A percentile compares a stretch with the other conserved stretches of the same genome.
These are phyloP conservation scores for Julus scandinavius DNA, from an alignment of 2,888 invertebrate species.

Conservation along the genomic window DNA sequence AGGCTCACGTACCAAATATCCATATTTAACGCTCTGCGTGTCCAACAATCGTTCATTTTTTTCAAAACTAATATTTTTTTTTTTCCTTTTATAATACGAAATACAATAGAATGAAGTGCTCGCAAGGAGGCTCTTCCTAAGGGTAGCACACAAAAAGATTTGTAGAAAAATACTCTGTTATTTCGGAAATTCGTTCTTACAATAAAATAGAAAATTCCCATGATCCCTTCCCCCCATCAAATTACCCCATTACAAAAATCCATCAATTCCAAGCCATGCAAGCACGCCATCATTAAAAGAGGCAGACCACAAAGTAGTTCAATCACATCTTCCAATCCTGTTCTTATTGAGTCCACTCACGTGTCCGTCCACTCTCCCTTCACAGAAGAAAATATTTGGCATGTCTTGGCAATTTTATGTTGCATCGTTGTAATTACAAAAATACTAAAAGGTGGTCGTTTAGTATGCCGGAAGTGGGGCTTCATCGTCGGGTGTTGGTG, in stretches of 20 bases:
- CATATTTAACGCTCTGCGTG: not conserved
- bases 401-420: slow-evolving; percentile 46
- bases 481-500: slow-evolving; percentile 43
- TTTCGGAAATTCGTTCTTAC: not conserved
- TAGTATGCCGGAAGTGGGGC: slow-evolving; percentile 52
- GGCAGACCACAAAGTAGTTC: not conserved
- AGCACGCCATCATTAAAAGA: slow-evolving; percentile 20
- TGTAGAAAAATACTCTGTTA: slow-evolving; percentile 30
- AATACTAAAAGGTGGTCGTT: not conserved
- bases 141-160: not conserved
- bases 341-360: slow-evolving; percentile 27
- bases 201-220: not conserved
- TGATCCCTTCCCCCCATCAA: slow-evolving; percentile 10
- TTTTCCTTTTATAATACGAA: not conserved
- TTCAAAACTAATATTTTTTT: not conserved
- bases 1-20: not conserved
- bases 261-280: slow-evolving; percentile 2
- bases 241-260: slow-evolving; percentile 27
- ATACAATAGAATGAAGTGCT: slow-evolving; percentile 21
- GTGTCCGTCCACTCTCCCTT: slow-evolving; percentile 27
- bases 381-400: slow-evolving; percentile 49
- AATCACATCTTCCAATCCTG: not conserved
- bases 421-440: slow-evolving; percentile 3
- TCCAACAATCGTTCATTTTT: slow-evolving; percentile 13
- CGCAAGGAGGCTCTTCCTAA: not conserved